Conservation (phyloP, 2,797 vertebrate genomes). For the Lindbergichthys nudifrons region DNA sequence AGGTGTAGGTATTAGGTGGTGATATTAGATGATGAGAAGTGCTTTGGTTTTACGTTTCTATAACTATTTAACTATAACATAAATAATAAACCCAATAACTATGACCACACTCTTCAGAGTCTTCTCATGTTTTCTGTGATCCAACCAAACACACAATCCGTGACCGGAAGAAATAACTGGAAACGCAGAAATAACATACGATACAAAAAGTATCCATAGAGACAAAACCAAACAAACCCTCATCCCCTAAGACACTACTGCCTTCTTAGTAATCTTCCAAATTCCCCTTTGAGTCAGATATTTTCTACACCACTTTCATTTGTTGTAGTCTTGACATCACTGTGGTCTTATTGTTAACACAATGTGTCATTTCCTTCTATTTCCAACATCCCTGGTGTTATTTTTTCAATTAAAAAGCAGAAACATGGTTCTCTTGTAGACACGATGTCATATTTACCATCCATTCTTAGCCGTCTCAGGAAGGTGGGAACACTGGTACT, state of each 20-base stretch:
- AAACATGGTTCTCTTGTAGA: background rate
- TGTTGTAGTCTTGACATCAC: slow-evolving; percentile 53
- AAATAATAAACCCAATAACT: background rate
- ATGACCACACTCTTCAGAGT: background rate
- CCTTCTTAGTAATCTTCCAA: slow-evolving; percentile 24
- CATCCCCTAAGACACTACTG: slow-evolving; percentile 29
- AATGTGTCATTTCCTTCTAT: background rate
- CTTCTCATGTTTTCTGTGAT: background rate
- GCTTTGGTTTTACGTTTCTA: too few species aligned
- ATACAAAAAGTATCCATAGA: slow-evolving; percentile 3
- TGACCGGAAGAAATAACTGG: slow-evolving; percentile 13
- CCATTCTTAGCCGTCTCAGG: background rate
- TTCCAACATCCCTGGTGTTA: slow-evolving; percentile 20
- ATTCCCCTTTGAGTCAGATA: slow-evolving; percentile 54
- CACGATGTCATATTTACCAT: background rate
- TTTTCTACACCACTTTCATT: slow-evolving; percentile 7
- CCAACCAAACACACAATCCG: slow-evolving; percentile 10
- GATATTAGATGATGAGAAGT: too few species aligned
- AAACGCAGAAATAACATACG: slow-evolving; percentile 2
- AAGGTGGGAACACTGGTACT: background rate
- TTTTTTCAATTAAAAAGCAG: background rate
- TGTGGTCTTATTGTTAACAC: slow-evolving; percentile 26
- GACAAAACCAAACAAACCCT: slow-evolving; percentile 25
- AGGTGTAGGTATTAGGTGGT: too few species aligned
- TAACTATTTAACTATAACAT: too few species aligned